Conservation (phyloP, 2,113 vertebrate genomes). For the Casuarius casuarius region DNA sequence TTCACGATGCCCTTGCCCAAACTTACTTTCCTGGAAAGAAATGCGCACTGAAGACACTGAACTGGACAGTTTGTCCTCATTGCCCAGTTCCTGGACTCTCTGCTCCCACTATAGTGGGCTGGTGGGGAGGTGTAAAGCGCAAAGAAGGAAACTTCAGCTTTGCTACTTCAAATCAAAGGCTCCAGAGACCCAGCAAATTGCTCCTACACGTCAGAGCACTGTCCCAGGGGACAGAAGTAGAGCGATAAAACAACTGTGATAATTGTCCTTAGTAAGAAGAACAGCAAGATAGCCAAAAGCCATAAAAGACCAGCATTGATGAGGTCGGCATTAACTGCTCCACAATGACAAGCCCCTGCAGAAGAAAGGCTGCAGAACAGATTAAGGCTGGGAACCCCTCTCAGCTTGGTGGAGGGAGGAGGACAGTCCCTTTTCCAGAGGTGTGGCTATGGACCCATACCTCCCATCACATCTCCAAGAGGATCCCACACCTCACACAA, state of each 20-base stretch:
- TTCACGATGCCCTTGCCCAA: not conserved
- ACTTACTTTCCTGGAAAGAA: not conserved
- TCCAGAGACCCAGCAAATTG: not conserved
- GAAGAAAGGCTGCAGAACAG: not conserved
- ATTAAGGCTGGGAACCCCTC: not conserved
- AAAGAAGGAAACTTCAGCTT: not conserved
- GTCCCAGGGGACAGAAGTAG: not conserved
- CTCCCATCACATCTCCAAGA: not conserved
- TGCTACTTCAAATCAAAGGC: not conserved
- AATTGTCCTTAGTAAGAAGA: not conserved
- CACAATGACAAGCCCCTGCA: not conserved
- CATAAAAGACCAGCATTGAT: not conserved
- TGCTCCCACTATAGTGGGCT: no score
- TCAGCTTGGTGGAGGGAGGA: not conserved
- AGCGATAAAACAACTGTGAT: not conserved
- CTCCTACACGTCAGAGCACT: not conserved
- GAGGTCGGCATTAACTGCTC: not conserved
- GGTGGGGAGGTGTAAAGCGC: not conserved
- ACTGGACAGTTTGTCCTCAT: not conserved
- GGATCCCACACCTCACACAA: rapidly evolving
- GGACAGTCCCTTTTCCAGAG: not conserved
- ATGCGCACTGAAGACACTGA: not conserved
- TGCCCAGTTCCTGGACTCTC: not conserved
- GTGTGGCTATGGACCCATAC: not conserved
- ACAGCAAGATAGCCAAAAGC: not conserved